Evolutionary conservation across 1,140 invertebrate species (phyloP).

Genomic region (Mya arenaria): DNA sequence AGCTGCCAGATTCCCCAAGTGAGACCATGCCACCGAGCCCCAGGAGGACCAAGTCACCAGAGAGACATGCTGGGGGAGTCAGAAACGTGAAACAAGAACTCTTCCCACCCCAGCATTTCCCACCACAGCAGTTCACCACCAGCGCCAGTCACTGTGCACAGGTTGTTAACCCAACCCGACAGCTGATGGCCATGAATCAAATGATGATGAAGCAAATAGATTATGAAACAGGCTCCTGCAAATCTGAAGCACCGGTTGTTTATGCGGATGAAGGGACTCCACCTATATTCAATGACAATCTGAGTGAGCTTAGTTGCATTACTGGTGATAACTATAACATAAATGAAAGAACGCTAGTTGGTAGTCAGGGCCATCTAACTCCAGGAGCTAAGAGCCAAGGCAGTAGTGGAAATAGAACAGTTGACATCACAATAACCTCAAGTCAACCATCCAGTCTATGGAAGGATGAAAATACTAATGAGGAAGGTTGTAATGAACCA

Average conservation of each 20-base stretch:
- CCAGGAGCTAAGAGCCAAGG: conserved; percentile 5
- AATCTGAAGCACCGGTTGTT: conserved; percentile 85
- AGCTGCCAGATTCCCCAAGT: conserved; percentile 96
- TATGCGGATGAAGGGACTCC: conserved; percentile 94
- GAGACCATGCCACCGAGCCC: conserved; percentile 85
- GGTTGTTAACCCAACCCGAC: not conserved
- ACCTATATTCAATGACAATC: conserved; percentile 86
- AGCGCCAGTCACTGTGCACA: conserved; percentile 3
- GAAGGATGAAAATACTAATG: not conserved
- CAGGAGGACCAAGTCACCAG: conserved; percentile 67
- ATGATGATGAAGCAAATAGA: conserved; percentile 2
- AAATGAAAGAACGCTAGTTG: conserved; percentile 41
- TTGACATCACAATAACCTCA: not conserved
- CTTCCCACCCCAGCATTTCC: conserved; percentile 3
- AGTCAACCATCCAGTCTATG: no score
- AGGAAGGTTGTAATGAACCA: not conserved
- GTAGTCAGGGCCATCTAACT: conserved; percentile 5
- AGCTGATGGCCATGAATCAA: conserved; percentile 20
- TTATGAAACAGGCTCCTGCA: conserved; percentile 59
- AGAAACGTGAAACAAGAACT: conserved; percentile 52
- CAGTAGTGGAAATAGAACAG: not conserved
- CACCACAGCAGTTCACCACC: conserved; percentile 53
- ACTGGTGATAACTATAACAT: conserved; percentile 48
- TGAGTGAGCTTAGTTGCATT: conserved; percentile 83
- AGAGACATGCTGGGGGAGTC: conserved; percentile 74